These are phyloP conservation scores for Xyliphius kryptos DNA, from an alignment of 2,113 vertebrate species.

Conservation along the genomic window DNA sequence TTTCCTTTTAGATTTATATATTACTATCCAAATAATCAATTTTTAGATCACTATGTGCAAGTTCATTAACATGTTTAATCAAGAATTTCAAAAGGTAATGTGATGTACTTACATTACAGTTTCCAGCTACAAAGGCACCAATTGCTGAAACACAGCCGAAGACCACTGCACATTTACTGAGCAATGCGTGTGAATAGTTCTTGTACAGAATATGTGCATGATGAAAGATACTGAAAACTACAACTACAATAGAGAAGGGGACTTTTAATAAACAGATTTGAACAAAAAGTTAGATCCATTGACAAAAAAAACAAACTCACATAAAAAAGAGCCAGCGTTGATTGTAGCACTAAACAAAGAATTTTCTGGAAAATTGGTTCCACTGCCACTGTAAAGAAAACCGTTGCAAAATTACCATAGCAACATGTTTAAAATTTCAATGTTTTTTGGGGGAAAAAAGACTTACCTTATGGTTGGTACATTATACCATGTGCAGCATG, in stretches of 20 bases:
- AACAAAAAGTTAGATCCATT: not conserved
- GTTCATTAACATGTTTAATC: too few species aligned
- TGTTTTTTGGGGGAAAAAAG: not conserved
- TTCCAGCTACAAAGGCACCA: constrained; percentile 63
- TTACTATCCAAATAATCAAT: too few species aligned
- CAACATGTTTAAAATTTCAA: not conserved
- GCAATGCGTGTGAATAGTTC: constrained; percentile 42
- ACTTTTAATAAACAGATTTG: not conserved
- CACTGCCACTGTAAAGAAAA: constrained; percentile 57
- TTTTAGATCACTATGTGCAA: too few species aligned
- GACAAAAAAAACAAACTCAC: constrained; percentile 50
- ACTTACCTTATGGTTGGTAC: constrained; percentile 66
- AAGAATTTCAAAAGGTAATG: too few species aligned
- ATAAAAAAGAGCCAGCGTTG: constrained; percentile 61
- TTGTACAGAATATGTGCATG: constrained; percentile 66
- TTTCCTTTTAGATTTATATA: too few species aligned
- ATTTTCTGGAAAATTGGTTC: constrained; percentile 56
- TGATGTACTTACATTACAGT: constrained; percentile 64
- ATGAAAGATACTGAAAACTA: constrained; percentile 63
- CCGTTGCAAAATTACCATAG: not conserved
- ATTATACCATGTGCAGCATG: constrained; percentile 47
- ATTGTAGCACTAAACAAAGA: constrained; percentile 64
- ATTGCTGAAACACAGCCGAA: constrained; percentile 54
- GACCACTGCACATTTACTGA: constrained; percentile 55
- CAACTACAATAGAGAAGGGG: constrained; percentile 47